A percentile compares a stretch with the other conserved stretches of the same genome.
phyloP scores from a whole-genome alignment of 2,888 invertebrate species.

The Apamea crenata region DNA sequence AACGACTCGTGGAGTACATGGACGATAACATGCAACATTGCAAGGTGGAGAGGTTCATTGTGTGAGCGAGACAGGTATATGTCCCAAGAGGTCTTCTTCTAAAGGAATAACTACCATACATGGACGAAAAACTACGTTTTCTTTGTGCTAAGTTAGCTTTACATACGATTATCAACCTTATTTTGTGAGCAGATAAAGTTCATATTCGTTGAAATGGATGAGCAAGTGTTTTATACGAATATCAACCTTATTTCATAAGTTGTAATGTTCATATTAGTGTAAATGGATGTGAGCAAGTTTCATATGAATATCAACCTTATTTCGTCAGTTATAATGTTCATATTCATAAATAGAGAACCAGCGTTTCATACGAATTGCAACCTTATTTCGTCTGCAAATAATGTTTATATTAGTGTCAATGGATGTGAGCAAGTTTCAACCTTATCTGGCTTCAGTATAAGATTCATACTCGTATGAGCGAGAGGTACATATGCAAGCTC shows the following conservation, averaged over 20 bases:
- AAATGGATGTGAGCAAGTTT: not conserved
- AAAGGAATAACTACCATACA: not conserved
- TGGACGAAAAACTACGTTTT: not conserved
- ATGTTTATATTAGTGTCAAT: no score
- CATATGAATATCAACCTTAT: not conserved
- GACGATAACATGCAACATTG: conserved; percentile 62
- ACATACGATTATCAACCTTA: not conserved
- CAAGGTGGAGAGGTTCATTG: conserved; percentile 35
- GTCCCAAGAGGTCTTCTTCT: not conserved
- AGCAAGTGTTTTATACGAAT: not conserved
- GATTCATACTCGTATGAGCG: not conserved
- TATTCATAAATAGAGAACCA: not conserved
- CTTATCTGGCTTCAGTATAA: not conserved
- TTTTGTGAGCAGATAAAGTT: not conserved
- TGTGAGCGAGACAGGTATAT: conserved; percentile 14
- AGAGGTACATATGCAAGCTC: not conserved
- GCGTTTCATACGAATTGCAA: not conserved
- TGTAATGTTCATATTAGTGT: not conserved
- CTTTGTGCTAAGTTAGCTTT: not conserved
- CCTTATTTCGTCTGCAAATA: not conserved
- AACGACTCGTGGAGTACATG: conserved; percentile 81
- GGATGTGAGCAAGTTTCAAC: no score
- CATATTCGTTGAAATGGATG: not conserved
- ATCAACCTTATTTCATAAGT: not conserved
- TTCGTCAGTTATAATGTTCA: not conserved